Conservation (phyloP, 2,113 vertebrate genomes). For the Otocyon megalotis region DNA sequence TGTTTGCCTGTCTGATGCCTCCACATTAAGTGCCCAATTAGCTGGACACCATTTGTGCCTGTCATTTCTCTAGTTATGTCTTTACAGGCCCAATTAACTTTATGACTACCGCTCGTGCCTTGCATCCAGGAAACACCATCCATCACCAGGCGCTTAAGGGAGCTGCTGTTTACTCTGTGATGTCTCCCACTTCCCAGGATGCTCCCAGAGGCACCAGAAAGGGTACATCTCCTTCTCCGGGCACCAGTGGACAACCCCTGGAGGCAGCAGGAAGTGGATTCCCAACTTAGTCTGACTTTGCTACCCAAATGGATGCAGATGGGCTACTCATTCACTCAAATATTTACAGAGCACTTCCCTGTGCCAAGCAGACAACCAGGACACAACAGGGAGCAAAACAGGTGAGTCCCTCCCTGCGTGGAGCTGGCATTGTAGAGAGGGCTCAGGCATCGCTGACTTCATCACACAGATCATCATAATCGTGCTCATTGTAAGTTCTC, state of each 20-base stretch:
- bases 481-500: neutral
- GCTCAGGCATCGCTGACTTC: neutral
- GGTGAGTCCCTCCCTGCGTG: fast-evolving
- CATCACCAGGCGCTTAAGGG: neutral
- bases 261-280: neutral
- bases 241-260: neutral
- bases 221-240: neutral
- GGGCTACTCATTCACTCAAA: neutral
- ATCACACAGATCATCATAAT: neutral
- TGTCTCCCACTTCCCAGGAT: neutral
- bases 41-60: neutral
- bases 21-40: neutral
- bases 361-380: neutral
- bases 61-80: neutral
- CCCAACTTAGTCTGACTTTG: neutral
- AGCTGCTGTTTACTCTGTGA: neutral
- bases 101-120: neutral
- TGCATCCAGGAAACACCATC: neutral
- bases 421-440: neutral
- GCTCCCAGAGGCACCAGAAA: neutral
- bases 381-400: neutral
- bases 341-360: neutral
- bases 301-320: neutral
- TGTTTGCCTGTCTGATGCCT: neutral
- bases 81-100: neutral